phyloP scores from a whole-genome alignment of 1,140 invertebrate genomes.

The Rhopalosiphum maidis region DNA sequence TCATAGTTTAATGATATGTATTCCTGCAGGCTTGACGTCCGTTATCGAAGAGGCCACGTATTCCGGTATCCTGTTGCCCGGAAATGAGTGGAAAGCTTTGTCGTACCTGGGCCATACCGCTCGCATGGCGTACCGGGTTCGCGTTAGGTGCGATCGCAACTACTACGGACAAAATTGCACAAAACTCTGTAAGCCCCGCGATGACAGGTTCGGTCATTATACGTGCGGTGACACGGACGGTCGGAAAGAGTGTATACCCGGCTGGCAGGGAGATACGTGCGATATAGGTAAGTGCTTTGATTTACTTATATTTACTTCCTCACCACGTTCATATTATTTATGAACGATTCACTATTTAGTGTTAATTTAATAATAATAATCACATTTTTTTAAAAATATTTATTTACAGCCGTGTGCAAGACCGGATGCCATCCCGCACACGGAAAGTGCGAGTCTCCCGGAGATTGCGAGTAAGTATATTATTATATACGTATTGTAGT shows the following conservation, averaged over 20 bases:
- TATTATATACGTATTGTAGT: not conserved
- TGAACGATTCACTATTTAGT: not conserved
- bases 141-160: conserved; percentile 87
- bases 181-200: conserved; percentile 87
- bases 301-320: not conserved
- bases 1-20: not conserved
- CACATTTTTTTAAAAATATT: conserved; percentile 59
- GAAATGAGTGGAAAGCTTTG: conserved; percentile 88
- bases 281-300: conserved; percentile 74
- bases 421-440: conserved; percentile 86
- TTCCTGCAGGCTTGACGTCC: conserved; percentile 62
- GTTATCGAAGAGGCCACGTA: conserved; percentile 88
- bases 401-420: conserved; percentile 83
- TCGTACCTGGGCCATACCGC: conserved; percentile 78
- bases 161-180: conserved; percentile 96
- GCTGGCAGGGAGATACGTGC: conserved; percentile 93
- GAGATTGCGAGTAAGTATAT: conserved; percentile 83
- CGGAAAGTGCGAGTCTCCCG: conserved; percentile 85
- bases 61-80: conserved; percentile 87
- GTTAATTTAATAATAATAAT: not conserved
- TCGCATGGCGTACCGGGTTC: conserved; percentile 83
- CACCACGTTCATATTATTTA: not conserved
- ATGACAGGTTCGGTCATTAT: conserved; percentile 95
- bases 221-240: conserved; percentile 81
- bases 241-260: conserved; percentile 88